Evolutionary conservation across 2,888 invertebrate genomes (phyloP).

Genomic region (Agriopis leucophaearia): DNA sequence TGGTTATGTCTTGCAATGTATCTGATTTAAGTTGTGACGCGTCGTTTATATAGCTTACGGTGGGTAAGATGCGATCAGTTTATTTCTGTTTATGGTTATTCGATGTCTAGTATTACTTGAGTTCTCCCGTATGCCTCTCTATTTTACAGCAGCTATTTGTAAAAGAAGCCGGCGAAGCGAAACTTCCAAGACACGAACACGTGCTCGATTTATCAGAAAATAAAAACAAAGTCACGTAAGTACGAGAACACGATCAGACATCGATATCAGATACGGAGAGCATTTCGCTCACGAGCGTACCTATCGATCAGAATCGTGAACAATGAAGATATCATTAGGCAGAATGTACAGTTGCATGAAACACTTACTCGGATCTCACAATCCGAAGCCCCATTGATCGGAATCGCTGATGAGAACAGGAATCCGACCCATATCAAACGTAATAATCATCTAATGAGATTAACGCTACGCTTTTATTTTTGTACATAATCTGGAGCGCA

Average conservation of each 20-base stretch:
- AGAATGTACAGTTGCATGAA: constrained; percentile 76
- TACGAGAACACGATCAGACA: constrained; percentile 38
- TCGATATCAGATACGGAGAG: constrained; percentile 49
- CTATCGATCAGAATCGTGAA: constrained; percentile 80
- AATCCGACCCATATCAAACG: constrained; percentile 67
- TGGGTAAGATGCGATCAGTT: constrained; percentile 72
- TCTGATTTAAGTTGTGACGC: constrained; percentile 79
- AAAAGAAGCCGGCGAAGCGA: constrained; percentile 24
- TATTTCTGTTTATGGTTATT: constrained; percentile 71
- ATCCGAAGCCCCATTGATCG: constrained; percentile 68
- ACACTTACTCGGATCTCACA: constrained; percentile 68
- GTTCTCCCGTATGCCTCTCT: constrained; percentile 40
- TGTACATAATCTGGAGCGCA: constrained; percentile 62
- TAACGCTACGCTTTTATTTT: constrained; percentile 60
- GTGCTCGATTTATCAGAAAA: constrained; percentile 31
- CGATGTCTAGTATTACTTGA: constrained; percentile 58
- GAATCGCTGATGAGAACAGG: constrained; percentile 59
- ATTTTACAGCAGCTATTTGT: constrained; percentile 35
- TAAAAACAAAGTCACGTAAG: constrained; percentile 40
- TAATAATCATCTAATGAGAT: constrained; percentile 68
- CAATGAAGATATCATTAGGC: constrained; percentile 79
- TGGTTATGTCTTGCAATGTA: constrained; percentile 81
- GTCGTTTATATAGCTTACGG: constrained; percentile 75
- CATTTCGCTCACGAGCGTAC: constrained; percentile 64
- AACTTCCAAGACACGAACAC: constrained; percentile 19